Base-by-base conservation (phyloP, 2,888 invertebrate species). In the Mylabris sibirica region DNA sequence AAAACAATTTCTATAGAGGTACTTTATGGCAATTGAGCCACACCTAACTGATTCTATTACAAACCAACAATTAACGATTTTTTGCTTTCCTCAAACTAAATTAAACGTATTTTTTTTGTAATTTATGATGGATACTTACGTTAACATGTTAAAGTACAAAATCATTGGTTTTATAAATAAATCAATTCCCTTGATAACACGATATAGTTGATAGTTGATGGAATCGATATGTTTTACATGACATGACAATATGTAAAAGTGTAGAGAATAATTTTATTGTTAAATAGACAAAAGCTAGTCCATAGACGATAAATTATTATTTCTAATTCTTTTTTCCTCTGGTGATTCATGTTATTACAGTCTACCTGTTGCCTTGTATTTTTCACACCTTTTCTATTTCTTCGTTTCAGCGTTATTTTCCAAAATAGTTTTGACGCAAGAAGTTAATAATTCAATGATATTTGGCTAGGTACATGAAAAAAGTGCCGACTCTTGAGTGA, bases 1-100 rank as follows among this genome's bases (percentile, higher is more conserved):
- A 30, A 30, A 6, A 3, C 5, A 30, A 30, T 30, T 30, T 8
- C 30, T 8, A 30, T 6, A 8, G 1, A 1, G 30, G 3, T 30
- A 30, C 6, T 30, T 30, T 30, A 30, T 30, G 30, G n/a, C n/a
- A n/a, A n/a, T n/a, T n/a, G n/a, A n/a, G n/a, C 2, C 30, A 30
- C 30, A 30, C 30, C 62, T 62, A 59, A 64, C 57, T 53, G 38
- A 61, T 60, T 61, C 59, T 60, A 57, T 63, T 62, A 57, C 38
- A 60, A 38, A 59, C 5, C 1, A 9, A 3, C 41, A 38, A 14
- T 38, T 12, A 38, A 38, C 12, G 12, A 38, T n/a, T 41, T 35
- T 11, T 35, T 35, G 9, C 11, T 35, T 35, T 41, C 14, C 12
- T 12, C 14, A 41, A 41, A 41, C 3, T 14, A 41, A 35, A 11